phyloP scores from a whole-genome alignment of 1,140 invertebrate species.

The Daktulosphaira vitifoliae region DNA sequence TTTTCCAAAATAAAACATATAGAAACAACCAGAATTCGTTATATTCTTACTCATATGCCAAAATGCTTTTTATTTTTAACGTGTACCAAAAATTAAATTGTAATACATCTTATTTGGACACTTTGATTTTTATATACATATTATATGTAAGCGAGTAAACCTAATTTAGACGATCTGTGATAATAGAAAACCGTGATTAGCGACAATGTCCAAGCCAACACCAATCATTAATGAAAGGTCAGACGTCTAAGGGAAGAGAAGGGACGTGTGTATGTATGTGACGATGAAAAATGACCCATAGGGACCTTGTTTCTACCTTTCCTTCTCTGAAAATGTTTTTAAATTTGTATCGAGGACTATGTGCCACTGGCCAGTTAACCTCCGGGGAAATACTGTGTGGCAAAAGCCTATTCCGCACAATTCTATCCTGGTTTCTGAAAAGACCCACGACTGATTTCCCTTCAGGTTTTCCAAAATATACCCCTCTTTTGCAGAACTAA shows the following conservation, averaged over 20 bases:
- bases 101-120: neutral
- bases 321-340: constrained; percentile 10
- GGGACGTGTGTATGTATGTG: neutral
- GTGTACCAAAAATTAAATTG: too few species aligned
- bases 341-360: constrained; percentile 22
- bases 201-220: neutral
- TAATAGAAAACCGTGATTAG: constrained; percentile 5
- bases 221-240: constrained; percentile 4
- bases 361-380: neutral
- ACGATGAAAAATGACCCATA: constrained; percentile 26
- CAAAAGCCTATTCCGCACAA: neutral
- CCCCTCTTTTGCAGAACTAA: too few species aligned
- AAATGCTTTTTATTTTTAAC: too few species aligned
- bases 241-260: neutral
- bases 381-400: constrained; percentile 18
- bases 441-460: constrained; percentile 20
- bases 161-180: neutral
- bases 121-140: neutral
- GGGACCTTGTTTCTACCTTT: too few species aligned
- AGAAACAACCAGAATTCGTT: too few species aligned
- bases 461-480: constrained; percentile 7
- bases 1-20: too few species aligned
- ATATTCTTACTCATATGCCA: too few species aligned
- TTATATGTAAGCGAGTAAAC: neutral
- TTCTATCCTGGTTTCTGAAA: neutral